Evolutionary conservation across 1,140 invertebrate species (phyloP).

Genomic region (Euura saliciscinereae): DNA sequence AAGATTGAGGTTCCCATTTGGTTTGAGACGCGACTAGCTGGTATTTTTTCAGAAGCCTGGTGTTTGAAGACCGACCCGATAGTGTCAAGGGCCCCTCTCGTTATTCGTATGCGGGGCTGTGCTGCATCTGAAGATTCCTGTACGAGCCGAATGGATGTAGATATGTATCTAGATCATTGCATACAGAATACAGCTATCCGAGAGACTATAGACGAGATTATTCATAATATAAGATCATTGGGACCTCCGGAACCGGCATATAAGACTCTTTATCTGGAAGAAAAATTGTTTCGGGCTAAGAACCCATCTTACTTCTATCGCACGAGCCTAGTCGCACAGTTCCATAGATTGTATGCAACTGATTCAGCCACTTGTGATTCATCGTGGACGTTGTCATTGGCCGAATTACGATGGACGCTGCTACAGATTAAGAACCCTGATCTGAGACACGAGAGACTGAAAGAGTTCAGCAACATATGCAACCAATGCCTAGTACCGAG

Average conservation of each 20-base stretch:
- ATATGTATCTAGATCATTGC: slow-evolving; percentile 22
- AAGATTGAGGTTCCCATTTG: slow-evolving; percentile 29
- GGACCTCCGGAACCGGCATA: slow-evolving; percentile 24
- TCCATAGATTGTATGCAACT: slow-evolving; percentile 34
- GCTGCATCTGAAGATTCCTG: slow-evolving; percentile 6
- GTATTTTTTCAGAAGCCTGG: slow-evolving; percentile 36
- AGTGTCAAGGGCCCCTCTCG: slow-evolving; percentile 22
- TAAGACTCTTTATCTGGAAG: slow-evolving; percentile 28
- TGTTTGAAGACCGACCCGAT: slow-evolving; percentile 34
- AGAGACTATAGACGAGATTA: slow-evolving; percentile 28
- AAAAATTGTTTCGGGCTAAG: slow-evolving; percentile 30
- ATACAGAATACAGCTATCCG: slow-evolving; percentile 25
- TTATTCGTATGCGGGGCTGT: slow-evolving; percentile 35
- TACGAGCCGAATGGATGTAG: slow-evolving; percentile 17
- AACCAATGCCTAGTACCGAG: slow-evolving; percentile 24
- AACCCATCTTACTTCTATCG: slow-evolving; percentile 41
- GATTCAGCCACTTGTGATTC: neutral
- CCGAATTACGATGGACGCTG: slow-evolving; percentile 35
- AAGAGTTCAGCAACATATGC: slow-evolving; percentile 31
- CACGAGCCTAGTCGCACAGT: slow-evolving; percentile 29
- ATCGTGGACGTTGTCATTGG: slow-evolving; percentile 40
- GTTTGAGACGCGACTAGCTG: slow-evolving; percentile 23
- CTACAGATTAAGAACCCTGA: slow-evolving; percentile 27
- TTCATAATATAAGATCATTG: slow-evolving; percentile 10
- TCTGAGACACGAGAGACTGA: slow-evolving; percentile 11